phyloP scores from a whole-genome alignment of 2,113 vertebrate genomes.

The Ploceus nigricollis region DNA sequence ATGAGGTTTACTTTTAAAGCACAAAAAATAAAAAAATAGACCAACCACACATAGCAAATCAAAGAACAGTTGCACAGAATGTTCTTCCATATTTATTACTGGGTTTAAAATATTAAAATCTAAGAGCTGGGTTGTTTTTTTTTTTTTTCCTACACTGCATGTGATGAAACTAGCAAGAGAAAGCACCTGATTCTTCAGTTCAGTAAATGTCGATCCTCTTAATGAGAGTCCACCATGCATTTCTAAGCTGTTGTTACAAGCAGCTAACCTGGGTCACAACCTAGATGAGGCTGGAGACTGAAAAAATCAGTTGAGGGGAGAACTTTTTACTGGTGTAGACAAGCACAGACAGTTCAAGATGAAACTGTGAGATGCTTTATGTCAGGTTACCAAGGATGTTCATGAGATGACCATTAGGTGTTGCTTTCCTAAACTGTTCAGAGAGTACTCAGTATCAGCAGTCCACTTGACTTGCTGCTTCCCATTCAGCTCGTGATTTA shows the following conservation, averaged over 20 bases:
- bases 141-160: neutral
- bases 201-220: neutral
- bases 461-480: neutral
- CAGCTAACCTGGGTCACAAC: neutral
- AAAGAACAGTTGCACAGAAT: neutral
- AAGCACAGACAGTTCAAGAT: neutral
- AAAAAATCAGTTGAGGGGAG: neutral
- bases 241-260: neutral
- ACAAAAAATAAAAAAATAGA: neutral
- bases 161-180: neutral
- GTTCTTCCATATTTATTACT: neutral
- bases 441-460: neutral
- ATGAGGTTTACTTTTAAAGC: neutral
- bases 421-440: neutral
- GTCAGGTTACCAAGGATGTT: neutral
- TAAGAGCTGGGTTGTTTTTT: neutral
- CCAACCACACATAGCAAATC: neutral
- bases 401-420: neutral
- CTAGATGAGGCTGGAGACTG: neutral
- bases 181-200: neutral
- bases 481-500: neutral
- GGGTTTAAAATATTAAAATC: neutral
- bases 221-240: neutral
- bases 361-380: neutral
- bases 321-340: neutral